phyloP scores from a whole-genome alignment of 2,888 invertebrate species.

The Drosophila tripunctata region DNA sequence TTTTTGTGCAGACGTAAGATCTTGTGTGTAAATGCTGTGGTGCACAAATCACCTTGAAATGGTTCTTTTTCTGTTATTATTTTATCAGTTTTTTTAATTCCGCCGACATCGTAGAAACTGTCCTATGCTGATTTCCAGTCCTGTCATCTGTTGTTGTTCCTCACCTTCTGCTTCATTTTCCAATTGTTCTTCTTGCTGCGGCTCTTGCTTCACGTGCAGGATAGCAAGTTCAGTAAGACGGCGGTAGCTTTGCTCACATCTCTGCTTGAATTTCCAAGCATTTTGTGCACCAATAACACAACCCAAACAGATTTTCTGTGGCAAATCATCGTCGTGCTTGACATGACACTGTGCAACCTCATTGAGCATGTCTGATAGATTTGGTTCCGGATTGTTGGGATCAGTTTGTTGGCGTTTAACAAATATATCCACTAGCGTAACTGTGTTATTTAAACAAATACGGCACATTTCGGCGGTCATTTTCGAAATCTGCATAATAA shows the following conservation, averaged over 20 bases:
- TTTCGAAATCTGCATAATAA: neutral
- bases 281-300: constrained; percentile 37
- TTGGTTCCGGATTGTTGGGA: constrained; percentile 22
- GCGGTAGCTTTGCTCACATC: constrained; percentile 35
- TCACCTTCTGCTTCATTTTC: neutral
- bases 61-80: neutral
- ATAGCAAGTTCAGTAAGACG: neutral
- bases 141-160: neutral
- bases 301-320: constrained; percentile 35
- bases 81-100: neutral
- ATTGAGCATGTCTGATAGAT: constrained; percentile 44
- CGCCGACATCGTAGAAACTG: neutral
- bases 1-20: constrained; percentile 28
- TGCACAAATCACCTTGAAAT: constrained; percentile 17
- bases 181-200: neutral
- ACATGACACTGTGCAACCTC: constrained; percentile 38
- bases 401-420: constrained; percentile 6
- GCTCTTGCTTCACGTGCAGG: neutral
- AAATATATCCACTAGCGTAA: constrained; percentile 42
- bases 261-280: constrained; percentile 42
- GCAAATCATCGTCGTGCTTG: constrained; percentile 26
- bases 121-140: neutral
- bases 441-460: constrained; percentile 21
- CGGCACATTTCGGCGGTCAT: constrained; percentile 36
- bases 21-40: constrained; percentile 22